A percentile compares a stretch with the other conserved stretches of the same genome.
Conservation (phyloP, 2,888 invertebrate genomes). For the Apocheima hispidaria region DNA sequence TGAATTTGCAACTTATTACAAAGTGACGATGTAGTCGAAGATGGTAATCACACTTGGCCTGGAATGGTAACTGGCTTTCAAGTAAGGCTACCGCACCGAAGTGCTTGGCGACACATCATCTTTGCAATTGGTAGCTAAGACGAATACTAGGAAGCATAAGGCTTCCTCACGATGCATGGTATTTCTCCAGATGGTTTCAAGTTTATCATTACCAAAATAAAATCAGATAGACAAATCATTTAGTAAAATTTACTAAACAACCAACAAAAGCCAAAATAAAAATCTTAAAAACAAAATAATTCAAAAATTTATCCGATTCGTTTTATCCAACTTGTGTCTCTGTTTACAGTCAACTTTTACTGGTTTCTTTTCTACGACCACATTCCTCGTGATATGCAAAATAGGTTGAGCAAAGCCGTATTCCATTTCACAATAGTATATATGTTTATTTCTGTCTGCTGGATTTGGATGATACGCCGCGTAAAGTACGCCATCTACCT, state of each 20-base stretch:
- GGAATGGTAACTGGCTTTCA: too few relatives aligned
- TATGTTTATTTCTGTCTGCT: conserved; percentile 79
- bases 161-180: too few relatives aligned
- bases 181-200: too few relatives aligned
- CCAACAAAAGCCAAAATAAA: conserved; percentile 3
- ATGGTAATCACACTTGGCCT: too few relatives aligned
- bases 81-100: too few relatives aligned
- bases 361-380: conserved; percentile 53
- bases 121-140: too few relatives aligned
- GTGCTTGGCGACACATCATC: too few relatives aligned
- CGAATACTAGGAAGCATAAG: too few relatives aligned
- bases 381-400: conserved; percentile 70
- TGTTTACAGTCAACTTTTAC: conserved; percentile 72
- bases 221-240: neutral
- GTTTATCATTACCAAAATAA: neutral
- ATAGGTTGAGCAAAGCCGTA: conserved; percentile 74
- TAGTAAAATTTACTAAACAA: neutral
- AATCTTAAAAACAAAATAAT: conserved; percentile 18
- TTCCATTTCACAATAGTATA: conserved; percentile 84
- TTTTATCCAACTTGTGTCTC: conserved; percentile 69
- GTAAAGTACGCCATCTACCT: conserved; percentile 64
- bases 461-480: conserved; percentile 77
- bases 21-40: too few relatives aligned
- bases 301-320: conserved; percentile 58
- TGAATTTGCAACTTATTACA: too few relatives aligned